phyloP scores from a whole-genome alignment of 2,797 vertebrate species.

The Sebastes iracundus region DNA sequence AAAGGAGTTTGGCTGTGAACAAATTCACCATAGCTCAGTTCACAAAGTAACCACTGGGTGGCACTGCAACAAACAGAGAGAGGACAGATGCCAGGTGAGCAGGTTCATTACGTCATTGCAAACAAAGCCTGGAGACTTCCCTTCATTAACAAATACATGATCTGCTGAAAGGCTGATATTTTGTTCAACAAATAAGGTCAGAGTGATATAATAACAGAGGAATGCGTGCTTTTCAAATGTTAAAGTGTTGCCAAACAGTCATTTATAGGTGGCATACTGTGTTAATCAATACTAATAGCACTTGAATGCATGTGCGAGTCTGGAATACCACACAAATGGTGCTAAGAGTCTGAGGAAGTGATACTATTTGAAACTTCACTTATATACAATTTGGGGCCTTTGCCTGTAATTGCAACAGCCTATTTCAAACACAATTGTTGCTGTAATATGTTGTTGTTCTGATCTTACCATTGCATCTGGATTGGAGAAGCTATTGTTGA shows the following conservation, averaged over 20 bases:
- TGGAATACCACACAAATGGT: neutral
- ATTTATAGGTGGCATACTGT: neutral
- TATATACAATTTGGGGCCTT: neutral
- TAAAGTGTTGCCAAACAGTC: neutral
- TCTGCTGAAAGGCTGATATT: neutral
- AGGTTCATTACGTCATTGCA: conserved; percentile 44
- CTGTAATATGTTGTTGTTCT: neutral
- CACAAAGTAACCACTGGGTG: conserved; percentile 44
- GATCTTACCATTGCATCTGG: conserved; percentile 90
- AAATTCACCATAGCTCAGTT: conserved; percentile 1
- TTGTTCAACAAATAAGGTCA: neutral
- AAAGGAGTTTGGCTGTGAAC: neutral
- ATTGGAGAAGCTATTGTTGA: conserved; percentile 89
- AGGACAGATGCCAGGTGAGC: neutral
- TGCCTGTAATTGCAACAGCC: neutral
- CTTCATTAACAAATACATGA: neutral
- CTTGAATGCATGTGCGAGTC: neutral
- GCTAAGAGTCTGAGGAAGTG: neutral
- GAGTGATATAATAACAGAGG: neutral
- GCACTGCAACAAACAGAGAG: conserved; percentile 35
- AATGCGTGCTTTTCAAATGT: neutral
- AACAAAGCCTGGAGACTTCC: neutral
- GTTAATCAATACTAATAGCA: neutral
- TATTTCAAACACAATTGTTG: neutral
- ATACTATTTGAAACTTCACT: neutral